phyloP scores from a whole-genome alignment of 2,113 vertebrate species.

The Sakesphorus luctuosus region DNA sequence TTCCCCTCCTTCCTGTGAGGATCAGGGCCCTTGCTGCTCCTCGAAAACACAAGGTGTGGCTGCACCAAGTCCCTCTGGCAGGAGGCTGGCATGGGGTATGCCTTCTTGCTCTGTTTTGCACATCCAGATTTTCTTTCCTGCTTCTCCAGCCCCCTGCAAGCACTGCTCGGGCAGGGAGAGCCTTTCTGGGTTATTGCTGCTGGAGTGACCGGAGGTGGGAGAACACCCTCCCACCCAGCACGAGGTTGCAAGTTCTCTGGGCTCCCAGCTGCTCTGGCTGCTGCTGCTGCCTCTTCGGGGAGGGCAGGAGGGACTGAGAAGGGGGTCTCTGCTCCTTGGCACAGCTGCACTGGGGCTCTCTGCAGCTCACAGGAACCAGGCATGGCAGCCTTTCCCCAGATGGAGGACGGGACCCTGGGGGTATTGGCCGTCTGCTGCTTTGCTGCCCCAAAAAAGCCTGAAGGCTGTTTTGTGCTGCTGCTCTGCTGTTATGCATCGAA shows the following conservation, averaged over 20 bases:
- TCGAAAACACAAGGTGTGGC: constrained; percentile 51
- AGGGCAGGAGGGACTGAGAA: not conserved
- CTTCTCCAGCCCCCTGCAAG: not conserved
- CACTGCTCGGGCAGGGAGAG: not conserved
- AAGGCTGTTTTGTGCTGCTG: not conserved
- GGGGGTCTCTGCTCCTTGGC: not conserved
- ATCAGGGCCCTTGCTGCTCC: not conserved
- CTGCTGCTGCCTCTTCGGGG: not conserved
- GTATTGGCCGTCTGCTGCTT: constrained; percentile 1
- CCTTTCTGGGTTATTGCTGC: not conserved
- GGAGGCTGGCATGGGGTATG: constrained; percentile 9
- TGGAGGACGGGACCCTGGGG: not conserved
- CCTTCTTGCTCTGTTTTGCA: not conserved
- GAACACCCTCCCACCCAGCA: not conserved
- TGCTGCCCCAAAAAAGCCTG: not conserved
- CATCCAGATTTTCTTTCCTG: not conserved
- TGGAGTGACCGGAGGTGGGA: fast-evolving
- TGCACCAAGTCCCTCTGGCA: constrained; percentile 54
- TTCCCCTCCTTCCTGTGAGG: not conserved
- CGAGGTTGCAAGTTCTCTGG: not conserved
- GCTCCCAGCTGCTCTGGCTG: not conserved
- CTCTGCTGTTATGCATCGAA: not conserved
- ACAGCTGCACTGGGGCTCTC: not conserved
- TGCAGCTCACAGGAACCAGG: not conserved
- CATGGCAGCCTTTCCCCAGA: constrained; percentile 5